Conservation (phyloP, 2,113 vertebrate species). For the Sprattus sprattus region DNA sequence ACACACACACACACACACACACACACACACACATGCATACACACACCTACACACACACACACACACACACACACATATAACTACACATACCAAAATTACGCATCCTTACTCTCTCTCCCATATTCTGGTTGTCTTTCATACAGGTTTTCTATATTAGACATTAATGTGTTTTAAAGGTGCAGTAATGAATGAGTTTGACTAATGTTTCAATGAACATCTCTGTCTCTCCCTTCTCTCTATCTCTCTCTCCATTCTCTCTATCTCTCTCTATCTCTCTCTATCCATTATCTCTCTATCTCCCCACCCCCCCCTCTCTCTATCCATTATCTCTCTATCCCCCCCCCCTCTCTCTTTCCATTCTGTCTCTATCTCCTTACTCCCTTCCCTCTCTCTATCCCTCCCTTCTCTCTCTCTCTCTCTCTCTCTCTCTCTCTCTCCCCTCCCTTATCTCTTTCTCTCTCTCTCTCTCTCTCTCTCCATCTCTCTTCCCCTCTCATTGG, state of each 20-base stretch:
- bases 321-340: neutral
- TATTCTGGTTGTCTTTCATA: neutral
- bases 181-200: no score
- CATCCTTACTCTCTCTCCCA: no score
- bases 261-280: neutral
- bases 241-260: neutral
- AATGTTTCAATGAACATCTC: neutral
- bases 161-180: no score
- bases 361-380: neutral
- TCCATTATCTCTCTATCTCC: neutral
- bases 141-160: no score
- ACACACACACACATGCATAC: no score
- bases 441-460: neutral
- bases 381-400: neutral
- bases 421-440: neutral
- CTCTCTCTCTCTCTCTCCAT: slow-evolving; percentile 1
- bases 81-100: no score
- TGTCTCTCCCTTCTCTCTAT: neutral
- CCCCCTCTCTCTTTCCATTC: neutral
- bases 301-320: slow-evolving; percentile 2
- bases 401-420: neutral
- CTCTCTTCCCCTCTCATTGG: neutral
- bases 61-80: no score
- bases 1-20: no score
- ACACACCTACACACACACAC: no score